Conservation (phyloP, 2,888 invertebrate species). For the Scaptomyza tumidula region DNA sequence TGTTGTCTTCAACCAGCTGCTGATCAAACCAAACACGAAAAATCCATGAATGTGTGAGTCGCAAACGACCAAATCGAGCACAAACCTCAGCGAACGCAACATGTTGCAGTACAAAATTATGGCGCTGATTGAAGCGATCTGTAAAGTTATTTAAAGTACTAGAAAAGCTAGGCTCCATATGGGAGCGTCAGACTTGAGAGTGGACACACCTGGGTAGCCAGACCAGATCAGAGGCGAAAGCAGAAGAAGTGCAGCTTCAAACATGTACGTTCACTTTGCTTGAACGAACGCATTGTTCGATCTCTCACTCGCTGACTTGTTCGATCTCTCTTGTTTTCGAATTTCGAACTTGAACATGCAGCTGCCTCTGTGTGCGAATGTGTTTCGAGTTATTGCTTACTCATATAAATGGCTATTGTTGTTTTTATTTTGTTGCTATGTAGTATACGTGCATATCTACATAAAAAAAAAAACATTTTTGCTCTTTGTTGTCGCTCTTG, state of each 20-base stretch:
- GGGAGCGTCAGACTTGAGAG: constrained; percentile 10
- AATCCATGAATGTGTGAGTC: constrained; percentile 11
- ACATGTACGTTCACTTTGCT: constrained; percentile 16
- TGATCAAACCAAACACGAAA: constrained; percentile 38
- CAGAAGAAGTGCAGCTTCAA: background rate
- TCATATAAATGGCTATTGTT: constrained; percentile 40
- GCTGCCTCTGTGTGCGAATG: constrained; percentile 41
- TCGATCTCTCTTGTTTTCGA: too few relatives aligned
- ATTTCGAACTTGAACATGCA: constrained; percentile 61
- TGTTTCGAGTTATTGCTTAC: constrained; percentile 45
- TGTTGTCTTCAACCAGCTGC: constrained; percentile 54
- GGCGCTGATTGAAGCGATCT: constrained; percentile 7
- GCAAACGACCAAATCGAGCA: constrained; percentile 29
- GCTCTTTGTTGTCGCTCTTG: constrained; percentile 41
- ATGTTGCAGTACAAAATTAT: constrained; percentile 18
- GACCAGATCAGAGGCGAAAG: too few relatives aligned
- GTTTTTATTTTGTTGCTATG: constrained; percentile 20
- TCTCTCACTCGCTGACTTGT: too few relatives aligned
- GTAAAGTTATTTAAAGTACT: background rate
- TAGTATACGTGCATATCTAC: background rate
- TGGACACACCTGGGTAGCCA: constrained; percentile 10
- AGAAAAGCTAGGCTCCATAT: background rate
- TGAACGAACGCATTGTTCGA: constrained; percentile 38
- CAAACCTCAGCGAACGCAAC: constrained; percentile 39
- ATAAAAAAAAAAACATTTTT: constrained; percentile 1